Evolutionary conservation across 2,888 invertebrate genomes (phyloP), one percentile per base, ranked within the genome.

Genomic region (Cyclophora punctaria): DNA sequence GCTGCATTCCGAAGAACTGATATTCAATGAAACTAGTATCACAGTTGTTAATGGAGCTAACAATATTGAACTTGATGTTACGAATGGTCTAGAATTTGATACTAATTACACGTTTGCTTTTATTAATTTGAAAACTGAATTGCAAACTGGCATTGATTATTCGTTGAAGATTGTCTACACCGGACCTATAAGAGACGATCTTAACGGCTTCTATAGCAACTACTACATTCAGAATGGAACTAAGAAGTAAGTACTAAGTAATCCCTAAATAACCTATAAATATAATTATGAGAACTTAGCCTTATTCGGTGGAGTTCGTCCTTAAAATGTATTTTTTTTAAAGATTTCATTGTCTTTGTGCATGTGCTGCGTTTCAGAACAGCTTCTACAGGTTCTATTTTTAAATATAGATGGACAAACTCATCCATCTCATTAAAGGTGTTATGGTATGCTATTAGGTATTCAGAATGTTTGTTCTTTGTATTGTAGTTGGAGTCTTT

Each of bases 121-220:
- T 7, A 82, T 92, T 2, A 76, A 82, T 57, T 69, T 92, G 46
- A 63, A 62, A 46, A 61, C 60, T 2, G 64, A 71, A 20, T 64
- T 92, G 7, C 55, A 66, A 46, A 64, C 64, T 1, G 84, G 80
- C 2, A 62, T 68, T 3, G 67, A 69, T 3, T 90, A 93, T 60
- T 66, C 62, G 1, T 64, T 93, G 45, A 74, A 68, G 20, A 90
- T 93, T 56, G 58, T 65, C 0, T 93, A 91, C 59, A 75, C 60
- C 0, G 93, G 92, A 2, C 73, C 78, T 0, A 85, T 93, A 37
- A 90, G 90, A 60, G 73, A 81, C 1, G 90, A 90, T 53, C 75
- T 92, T 57, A 83, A 72, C 50, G 93, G 93, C 48, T 92, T 93
- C 61, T 93, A 92, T 64, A 89, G 89, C 50, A 92, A 91, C 62